Evolutionary conservation across 2,113 vertebrate species (phyloP), one percentile per base, ranked within the genome.

Genomic region (Lanius collurio): DNA sequence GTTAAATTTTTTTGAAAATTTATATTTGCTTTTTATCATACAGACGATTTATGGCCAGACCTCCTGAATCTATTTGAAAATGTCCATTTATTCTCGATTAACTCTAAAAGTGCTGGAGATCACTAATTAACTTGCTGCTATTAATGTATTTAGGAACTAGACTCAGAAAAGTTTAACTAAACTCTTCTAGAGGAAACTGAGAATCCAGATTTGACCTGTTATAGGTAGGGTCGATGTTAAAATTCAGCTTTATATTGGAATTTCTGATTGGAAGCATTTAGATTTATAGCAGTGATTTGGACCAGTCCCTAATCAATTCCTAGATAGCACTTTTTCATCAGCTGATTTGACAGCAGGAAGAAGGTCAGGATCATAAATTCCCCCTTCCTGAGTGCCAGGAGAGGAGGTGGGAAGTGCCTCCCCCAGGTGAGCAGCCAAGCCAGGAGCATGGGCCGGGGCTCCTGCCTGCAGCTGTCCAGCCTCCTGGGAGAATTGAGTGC

Each of bases 11-110:
- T 97, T 96, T 94, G 5, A 35, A 94, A 97, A 97, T 97, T 97
- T 97, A 89, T 98, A 98, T 97, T 98, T 98, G 93, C 95, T 97
- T 98, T 97, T 97, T 97, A 97, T 97, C 95, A 71, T 95, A 91
- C 62, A 87, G 96, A 97, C 23, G 1, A 98, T 97, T 98, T 98
- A 97, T 89, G 95, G 93, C 89, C 93, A 94, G 96, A 81, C 75
- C 80, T 96, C 77, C 97, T 91, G 94, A 96, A 97, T 97, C 94
- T 94, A 87, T 94, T 95, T 91, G 84, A 84, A 97, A 97, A 90
- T 84, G 69, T 65, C 93, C 63, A 89, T 96, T 95, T 95, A 62
- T 71, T 91, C 94, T 64, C 44, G 16, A 96, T 97, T 97, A 98
- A 98, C 97, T 95, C 94, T 71, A 30, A 83, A 86, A 94, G 63